Evolutionary conservation across 92 coral and sea anemone species (phyloP), one percentile per base, ranked within the genome.

Genomic region (Palythoa grandiflora): DNA sequence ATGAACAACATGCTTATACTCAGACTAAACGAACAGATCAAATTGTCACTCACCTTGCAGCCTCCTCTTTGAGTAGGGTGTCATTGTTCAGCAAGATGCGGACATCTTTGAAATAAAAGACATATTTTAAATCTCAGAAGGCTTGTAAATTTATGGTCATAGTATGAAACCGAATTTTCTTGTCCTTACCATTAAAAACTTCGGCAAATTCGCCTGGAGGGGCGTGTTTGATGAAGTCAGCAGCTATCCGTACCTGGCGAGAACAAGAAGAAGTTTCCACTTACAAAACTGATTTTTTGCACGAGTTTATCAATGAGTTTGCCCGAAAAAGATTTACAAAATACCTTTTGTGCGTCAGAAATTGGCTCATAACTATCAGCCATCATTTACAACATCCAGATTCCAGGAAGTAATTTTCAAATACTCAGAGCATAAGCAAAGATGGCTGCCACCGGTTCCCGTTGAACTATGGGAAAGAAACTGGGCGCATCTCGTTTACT

Each of bases 201-300:
- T 97, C 99, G 92, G 96, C 96, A 93, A 97, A 97, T 90, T 97
- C 99, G 77, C 99, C 99, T 85, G 99, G 99, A 89, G 99, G 99
- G 99, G 99, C 99, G 99, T 97, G 99, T 97, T 97, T 97, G 92
- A 97, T 97, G 92, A 97, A 97, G 92, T 97, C 96, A 71, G 98
- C 91, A 89, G 99, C 98, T 87, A 97, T 97, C 90, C 98, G 96
- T 87, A 96, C 95, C 99, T 97, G 79, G 88, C 85, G 89, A 75
- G 84, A 88, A 75, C 80, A 86, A 59, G 81, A 63, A 80, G 52
- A 53, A 77, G 70, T 77, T 88, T 76, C 79, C 54, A 55, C 19
- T 86, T 78, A 38, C 65, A 48, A 9, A 70, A 28, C 21, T 47
- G 28, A 57, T 77, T 75, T 44, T 70, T 38, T 16, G 89, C 57